Evolutionary conservation across 1,140 invertebrate genomes (phyloP).

Genomic region (Odontomachus brunneus): DNA sequence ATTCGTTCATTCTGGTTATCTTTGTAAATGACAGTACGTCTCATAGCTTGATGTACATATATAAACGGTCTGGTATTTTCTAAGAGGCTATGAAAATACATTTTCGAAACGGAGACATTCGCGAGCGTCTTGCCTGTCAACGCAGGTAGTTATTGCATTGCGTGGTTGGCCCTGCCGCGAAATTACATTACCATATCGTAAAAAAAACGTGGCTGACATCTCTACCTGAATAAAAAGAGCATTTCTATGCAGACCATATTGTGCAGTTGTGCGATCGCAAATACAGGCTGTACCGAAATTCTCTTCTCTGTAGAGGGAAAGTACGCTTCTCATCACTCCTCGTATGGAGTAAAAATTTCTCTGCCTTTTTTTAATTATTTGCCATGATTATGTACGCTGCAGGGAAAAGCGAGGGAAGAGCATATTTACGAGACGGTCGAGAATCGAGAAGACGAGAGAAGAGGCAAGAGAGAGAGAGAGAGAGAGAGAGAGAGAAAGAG

Average conservation of each 20-base stretch:
- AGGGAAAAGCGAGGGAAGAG: too few species aligned
- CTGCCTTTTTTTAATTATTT: too few species aligned
- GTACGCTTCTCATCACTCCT: neutral
- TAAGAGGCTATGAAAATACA: neutral
- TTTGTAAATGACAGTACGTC: neutral
- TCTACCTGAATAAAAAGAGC: conserved; percentile 38
- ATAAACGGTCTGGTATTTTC: neutral
- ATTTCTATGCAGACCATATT: conserved; percentile 41
- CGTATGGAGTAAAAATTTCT: too few species aligned
- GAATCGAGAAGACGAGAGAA: too few species aligned
- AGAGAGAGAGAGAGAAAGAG: too few species aligned
- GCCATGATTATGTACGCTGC: too few species aligned
- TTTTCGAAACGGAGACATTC: neutral
- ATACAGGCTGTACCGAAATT: conserved; percentile 20
- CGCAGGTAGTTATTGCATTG: conserved; percentile 30
- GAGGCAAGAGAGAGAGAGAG: too few species aligned
- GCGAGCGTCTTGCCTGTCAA: neutral
- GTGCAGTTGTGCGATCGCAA: conserved; percentile 10
- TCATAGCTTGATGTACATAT: neutral
- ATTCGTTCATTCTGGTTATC: neutral
- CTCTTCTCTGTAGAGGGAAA: too few species aligned
- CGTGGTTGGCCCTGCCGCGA: conserved; percentile 11
- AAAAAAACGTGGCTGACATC: conserved; percentile 26
- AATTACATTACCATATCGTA: conserved; percentile 69
- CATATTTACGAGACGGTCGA: too few species aligned